Evolutionary conservation across 2,888 invertebrate species (phyloP), one percentile per base, ranked within the genome.

Genomic region (Halictus ligatus): DNA sequence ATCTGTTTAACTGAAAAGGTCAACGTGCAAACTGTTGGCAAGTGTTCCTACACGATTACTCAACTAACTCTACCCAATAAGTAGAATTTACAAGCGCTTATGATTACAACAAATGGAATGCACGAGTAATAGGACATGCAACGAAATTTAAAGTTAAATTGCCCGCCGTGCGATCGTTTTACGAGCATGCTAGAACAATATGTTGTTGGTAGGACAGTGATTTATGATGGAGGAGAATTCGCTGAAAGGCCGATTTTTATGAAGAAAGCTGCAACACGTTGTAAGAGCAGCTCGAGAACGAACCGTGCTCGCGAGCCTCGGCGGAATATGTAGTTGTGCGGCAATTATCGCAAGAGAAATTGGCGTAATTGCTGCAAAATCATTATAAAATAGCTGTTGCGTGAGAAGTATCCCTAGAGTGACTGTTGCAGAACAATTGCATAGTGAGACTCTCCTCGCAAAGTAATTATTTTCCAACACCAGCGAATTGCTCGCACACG

Each of bases 371-470:
- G 76, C 54, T 10, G 72, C 25, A 69, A 46, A 64, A 81, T 83
- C 76, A 83, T 81, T 83, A 81, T 83, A 83, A 82, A 83, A 83
- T 54, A 73, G 50, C 75, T 75, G 75, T 72, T 81, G 73, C 67
- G 46, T 25, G 72, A 71, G 76, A 76, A 81, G 43, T 64, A 50
- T 40, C 35, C 67, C 35, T 43, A 50, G 83, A 75, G 40, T 40
- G 71, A 46, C 58, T 75, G 50, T 79, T 71, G 83, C 54, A 21
- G 71, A 73, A 81, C 82, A 81, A 83, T 76, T 76, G 76, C 75
- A 72, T 15, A n/a, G 60, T 13, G 67, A 73, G 46, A 50, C 43
- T 35, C 35, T 35, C 35, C 35, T 83, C 73, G 83, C 54, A 81
- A 76, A 81, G 82, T 82, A 67, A 83, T 83, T 76, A 75, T 83